phyloP scores from a whole-genome alignment of 2,113 vertebrate genomes.

The Gambusia holbrooki region DNA sequence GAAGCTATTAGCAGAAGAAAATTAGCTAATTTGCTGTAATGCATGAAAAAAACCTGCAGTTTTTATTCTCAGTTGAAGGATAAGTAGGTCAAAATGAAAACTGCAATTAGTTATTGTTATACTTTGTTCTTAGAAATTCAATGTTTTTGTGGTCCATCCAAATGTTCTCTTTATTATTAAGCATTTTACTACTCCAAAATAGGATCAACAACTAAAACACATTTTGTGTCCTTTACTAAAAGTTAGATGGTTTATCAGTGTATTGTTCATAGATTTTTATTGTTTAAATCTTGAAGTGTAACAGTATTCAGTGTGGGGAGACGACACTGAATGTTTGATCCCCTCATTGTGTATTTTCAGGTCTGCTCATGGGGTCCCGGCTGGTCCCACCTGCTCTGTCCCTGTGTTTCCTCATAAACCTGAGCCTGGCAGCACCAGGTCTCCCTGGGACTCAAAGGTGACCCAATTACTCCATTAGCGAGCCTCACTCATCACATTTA shows the following conservation, averaged over 20 bases:
- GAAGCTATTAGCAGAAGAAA: no score
- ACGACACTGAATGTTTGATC: not conserved
- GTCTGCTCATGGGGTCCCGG: conserved; percentile 41
- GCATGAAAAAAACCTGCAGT: no score
- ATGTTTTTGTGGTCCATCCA: not conserved
- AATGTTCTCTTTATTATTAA: no score
- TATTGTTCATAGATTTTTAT: not conserved
- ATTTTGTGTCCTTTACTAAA: no score
- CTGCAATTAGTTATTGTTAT: not conserved
- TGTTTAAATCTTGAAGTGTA: not conserved
- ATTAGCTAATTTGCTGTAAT: no score
- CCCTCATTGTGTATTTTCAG: conserved; percentile 46
- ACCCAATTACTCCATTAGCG: not conserved
- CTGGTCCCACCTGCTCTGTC: conserved; percentile 41
- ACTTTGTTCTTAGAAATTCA: not conserved
- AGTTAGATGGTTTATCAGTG: no score
- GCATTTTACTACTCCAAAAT: no score
- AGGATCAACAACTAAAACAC: no score
- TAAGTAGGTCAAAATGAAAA: not conserved
- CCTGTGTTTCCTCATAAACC: conserved; percentile 55
- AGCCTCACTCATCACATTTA: not conserved
- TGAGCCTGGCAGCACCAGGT: conserved; percentile 68
- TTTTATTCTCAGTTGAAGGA: not conserved
- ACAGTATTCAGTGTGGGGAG: not conserved
- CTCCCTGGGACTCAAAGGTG: conserved; percentile 59